Base-by-base conservation (phyloP, 2,888 invertebrate genomes). In the Cosmopolites sordidus region DNA sequence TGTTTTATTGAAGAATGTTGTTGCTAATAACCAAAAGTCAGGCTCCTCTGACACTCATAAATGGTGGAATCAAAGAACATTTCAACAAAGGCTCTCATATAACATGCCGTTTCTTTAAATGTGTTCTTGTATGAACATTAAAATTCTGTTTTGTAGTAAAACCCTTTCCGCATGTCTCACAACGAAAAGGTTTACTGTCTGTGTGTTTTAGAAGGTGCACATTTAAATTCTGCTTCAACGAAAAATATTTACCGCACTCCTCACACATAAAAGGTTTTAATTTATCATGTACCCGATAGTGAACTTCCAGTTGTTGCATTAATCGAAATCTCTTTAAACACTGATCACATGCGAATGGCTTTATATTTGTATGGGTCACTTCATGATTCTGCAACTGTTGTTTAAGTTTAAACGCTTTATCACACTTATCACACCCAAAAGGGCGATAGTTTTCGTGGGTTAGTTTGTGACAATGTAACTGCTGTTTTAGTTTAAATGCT, bases 331-430 rank as follows among this genome's bases (percentile, higher is more conserved):
- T 39, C 44, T 63, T 65, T 12, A 50, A 47, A 43, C 64, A 64
- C 11, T 45, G 40, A 9, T 48, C 47, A 50, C 65, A 65, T 16
- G 48, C 15, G 40, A 62, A 65, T 12, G 60, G 60, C 44, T 60
- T 62, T 14, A 59, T 57, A 16, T 61, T 59, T 1, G 53, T 44
- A 56, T 64, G 64, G n/a, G 54, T 56, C 27, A 56, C 50, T 8
- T 29, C 17, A 44, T 64, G 64, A 48, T 60, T 60, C 39, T 62
- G 58, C 44, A 64, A 48, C 44, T 65, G 65, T 29, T 64, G 65
- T 43, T 65, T 65, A 27, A 65, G 59, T 30, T 60, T 63, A 51
- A 67, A 66, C 8, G 43, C 37, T 47, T 66, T 66, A 2, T 59
- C 47, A 51, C 67, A 67, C 14, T 45, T 30, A 0, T 54, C 54